phyloP scores from a whole-genome alignment of 2,888 invertebrate species.

The Carabus problematicus region DNA sequence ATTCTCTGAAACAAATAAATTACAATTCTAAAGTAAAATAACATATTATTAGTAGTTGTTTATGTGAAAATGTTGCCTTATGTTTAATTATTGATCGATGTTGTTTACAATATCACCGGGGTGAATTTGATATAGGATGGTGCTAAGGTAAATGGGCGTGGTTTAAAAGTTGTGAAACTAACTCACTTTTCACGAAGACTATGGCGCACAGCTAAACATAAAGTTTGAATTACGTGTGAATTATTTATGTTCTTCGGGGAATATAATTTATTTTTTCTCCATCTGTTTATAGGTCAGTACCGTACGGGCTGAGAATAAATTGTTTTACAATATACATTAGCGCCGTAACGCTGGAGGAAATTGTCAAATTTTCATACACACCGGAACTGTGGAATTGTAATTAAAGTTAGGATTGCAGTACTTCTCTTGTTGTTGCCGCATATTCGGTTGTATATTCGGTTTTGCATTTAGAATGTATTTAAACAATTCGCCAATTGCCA shows the following conservation, averaged over 20 bases:
- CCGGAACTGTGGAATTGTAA: no score
- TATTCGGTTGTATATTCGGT: no score
- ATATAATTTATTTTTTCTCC: slow-evolving; percentile 34
- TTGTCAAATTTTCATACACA: no score
- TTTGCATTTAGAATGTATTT: no score
- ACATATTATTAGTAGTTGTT: no score
- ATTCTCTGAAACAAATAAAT: no score
- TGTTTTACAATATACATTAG: slow-evolving; percentile 24
- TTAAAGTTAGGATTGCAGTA: no score
- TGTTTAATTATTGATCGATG: background rate
- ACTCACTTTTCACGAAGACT: slow-evolving; percentile 1
- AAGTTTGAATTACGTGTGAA: slow-evolving; percentile 28
- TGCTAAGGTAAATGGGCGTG: background rate
- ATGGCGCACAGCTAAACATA: slow-evolving; percentile 25
- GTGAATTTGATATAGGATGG: background rate
- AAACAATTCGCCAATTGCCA: no score
- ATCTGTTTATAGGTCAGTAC: slow-evolving; percentile 33
- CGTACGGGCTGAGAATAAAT: slow-evolving; percentile 23
- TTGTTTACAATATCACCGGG: background rate
- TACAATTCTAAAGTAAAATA: no score
- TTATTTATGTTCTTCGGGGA: slow-evolving; percentile 37
- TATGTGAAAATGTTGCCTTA: no score
- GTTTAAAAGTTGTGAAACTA: background rate
- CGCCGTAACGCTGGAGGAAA: no score
- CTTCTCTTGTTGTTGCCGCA: no score